Evolutionary conservation across 2,888 invertebrate species (phyloP).

Genomic region (Tenthredo livida): DNA sequence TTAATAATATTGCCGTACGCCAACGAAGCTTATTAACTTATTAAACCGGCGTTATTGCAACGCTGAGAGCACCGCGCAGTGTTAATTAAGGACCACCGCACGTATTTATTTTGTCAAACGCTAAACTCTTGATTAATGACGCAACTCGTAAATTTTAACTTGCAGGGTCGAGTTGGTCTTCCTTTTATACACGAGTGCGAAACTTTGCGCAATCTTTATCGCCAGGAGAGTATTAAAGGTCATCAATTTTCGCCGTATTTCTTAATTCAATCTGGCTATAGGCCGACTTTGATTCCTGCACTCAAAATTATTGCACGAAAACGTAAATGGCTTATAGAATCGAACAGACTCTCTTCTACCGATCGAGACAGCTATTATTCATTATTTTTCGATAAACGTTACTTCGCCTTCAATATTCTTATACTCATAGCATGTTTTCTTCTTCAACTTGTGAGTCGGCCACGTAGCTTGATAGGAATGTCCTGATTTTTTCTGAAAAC

Average conservation of each 20-base stretch:
- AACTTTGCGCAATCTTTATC: constrained; percentile 18
- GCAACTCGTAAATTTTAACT: constrained; percentile 59
- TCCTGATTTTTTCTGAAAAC: background rate
- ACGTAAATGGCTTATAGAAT: background rate
- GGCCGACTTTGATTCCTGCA: background rate
- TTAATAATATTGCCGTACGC: constrained; percentile 30
- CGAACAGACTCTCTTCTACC: background rate
- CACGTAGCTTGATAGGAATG: background rate
- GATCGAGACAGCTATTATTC: background rate
- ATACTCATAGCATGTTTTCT: background rate
- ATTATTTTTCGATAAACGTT: background rate
- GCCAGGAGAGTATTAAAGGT: background rate
- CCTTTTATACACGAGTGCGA: background rate
- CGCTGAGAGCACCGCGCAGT: constrained; percentile 34
- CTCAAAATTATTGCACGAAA: background rate
- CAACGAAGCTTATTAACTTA: constrained; percentile 42
- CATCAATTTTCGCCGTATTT: background rate
- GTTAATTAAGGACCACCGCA: constrained; percentile 61
- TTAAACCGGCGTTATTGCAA: constrained; percentile 29
- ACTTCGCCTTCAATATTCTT: background rate
- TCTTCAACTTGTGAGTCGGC: background rate
- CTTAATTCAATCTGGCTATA: background rate
- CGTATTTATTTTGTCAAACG: constrained; percentile 64
- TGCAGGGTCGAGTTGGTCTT: constrained; percentile 3
- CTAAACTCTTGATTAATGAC: constrained; percentile 62